These are phyloP conservation scores for Phragmatobia fuliginosa DNA, from an alignment of 2,888 invertebrate genomes.

Conservation along the genomic window DNA sequence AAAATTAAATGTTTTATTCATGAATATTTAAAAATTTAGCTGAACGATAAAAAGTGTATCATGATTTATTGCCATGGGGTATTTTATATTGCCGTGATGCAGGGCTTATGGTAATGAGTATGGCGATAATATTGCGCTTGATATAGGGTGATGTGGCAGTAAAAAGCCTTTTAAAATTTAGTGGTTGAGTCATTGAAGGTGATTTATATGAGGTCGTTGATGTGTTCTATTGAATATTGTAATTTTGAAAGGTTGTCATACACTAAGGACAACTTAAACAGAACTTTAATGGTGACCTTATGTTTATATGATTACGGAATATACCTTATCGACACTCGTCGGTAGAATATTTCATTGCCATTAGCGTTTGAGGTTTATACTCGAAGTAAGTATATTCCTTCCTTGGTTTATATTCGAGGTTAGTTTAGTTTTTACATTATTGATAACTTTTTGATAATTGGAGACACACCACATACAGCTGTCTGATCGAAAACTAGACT, in stretches of 20 bases:
- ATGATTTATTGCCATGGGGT: slow-evolving; percentile 67
- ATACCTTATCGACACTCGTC: not conserved
- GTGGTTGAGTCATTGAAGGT: slow-evolving; percentile 19
- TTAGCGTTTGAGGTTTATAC: not conserved
- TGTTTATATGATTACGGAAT: not conserved
- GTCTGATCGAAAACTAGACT: too few species aligned
- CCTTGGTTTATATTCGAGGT: not conserved
- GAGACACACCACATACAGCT: not conserved
- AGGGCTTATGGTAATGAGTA: slow-evolving; percentile 58
- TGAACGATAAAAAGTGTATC: slow-evolving; percentile 65
- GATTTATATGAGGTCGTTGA: slow-evolving; percentile 14
- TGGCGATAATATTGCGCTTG: slow-evolving; percentile 45
- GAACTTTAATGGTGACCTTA: not conserved
- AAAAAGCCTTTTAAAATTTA: slow-evolving; percentile 46
- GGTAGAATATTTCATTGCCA: not conserved
- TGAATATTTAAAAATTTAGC: slow-evolving; percentile 69
- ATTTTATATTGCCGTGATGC: slow-evolving; percentile 54
- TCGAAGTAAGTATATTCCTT: not conserved
- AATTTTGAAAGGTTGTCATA: not conserved
- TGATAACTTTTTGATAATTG: not conserved
- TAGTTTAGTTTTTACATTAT: too few species aligned
- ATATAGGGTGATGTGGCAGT: slow-evolving; percentile 36
- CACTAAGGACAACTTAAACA: not conserved
- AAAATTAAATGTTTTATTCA: slow-evolving; percentile 83
- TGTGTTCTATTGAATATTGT: slow-evolving; percentile 17